These are phyloP conservation scores for Scleropages formosus DNA, from an alignment of 2,797 vertebrate species.

Conservation along the genomic window DNA sequence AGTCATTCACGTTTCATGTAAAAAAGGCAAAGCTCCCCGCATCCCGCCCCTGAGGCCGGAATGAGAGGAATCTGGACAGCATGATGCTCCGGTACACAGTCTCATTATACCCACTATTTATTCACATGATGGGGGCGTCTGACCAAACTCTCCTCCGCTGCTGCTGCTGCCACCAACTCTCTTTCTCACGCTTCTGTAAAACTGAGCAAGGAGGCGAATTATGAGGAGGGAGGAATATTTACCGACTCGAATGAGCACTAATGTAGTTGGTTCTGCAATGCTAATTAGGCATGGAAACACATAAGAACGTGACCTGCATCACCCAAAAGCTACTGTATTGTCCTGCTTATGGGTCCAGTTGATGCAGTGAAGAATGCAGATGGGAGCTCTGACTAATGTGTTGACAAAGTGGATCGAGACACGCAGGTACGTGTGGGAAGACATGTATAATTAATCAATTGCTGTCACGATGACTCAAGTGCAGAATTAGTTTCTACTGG, in stretches of 20 bases:
- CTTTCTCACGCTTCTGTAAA: background rate
- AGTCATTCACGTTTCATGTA: no score
- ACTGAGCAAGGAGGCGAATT: background rate
- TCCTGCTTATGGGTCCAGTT: background rate
- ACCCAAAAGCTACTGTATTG: background rate
- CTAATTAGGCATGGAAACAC: background rate
- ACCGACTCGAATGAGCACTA: background rate
- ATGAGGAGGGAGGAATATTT: background rate
- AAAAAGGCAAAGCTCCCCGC: no score
- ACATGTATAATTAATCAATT: background rate
- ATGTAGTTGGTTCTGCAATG: background rate
- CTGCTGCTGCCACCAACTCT: background rate
- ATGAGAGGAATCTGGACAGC: no score
- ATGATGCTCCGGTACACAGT: no score
- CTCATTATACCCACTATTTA: no score
- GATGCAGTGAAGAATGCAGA: background rate
- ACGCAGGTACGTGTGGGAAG: background rate
- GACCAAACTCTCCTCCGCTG: background rate
- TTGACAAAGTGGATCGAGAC: background rate
- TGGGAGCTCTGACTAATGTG: background rate
- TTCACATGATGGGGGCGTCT: no score
- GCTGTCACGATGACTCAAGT: background rate
- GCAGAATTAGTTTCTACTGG: no score
- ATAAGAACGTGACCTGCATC: background rate
- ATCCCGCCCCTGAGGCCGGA: no score